Evolutionary conservation across 2,113 vertebrate genomes (phyloP), one percentile per base, ranked within the genome.

Genomic region (Sebastes fasciatus): DNA sequence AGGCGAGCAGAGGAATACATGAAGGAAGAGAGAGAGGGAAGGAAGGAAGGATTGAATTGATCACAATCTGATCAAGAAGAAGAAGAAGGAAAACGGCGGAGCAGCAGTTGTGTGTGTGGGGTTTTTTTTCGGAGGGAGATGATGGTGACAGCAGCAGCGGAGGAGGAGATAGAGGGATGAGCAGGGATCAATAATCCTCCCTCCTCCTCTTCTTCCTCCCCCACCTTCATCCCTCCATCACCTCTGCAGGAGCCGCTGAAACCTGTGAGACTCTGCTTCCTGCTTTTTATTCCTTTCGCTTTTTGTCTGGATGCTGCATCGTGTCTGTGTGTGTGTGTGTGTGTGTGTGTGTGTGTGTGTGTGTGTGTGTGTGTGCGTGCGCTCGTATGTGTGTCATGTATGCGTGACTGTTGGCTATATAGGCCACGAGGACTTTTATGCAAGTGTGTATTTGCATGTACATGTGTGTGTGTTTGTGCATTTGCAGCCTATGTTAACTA

Each of bases 161-260:
- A 86, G 82, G 85, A 83, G 88, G 80, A 86, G 85, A 87, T 79
- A 71, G 70, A 88, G 76, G 79, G 84, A 86, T 85, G 71, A 88
- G 76, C 79, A 14, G 7, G 69, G 79, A 93, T 89, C 87, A 73
- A 92, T 92, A 93, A 84, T 70, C 86, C 76, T 64, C 73, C 77
- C 69, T 46, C 76, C 65, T 68, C 82, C 42, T 66, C 51, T 14
- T 65, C 65, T 13, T 78, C 78, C 68, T 76, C 79, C 82, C 80
- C 82, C 87, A 57, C 80, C 86, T 88, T 89, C 80, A 88, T 88
- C 84, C 90, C 86, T 87, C 80, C 89, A 86, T 91, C 89, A 91
- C 83, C 86, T 89, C 90, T 88, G 87, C 90, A 88, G 90, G 86
- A 92, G 80, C 84, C 0, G 60, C 89, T 84, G 79, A 87, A 82